phyloP scores from a whole-genome alignment of 2,888 invertebrate species.

The Griposia aprilina region DNA sequence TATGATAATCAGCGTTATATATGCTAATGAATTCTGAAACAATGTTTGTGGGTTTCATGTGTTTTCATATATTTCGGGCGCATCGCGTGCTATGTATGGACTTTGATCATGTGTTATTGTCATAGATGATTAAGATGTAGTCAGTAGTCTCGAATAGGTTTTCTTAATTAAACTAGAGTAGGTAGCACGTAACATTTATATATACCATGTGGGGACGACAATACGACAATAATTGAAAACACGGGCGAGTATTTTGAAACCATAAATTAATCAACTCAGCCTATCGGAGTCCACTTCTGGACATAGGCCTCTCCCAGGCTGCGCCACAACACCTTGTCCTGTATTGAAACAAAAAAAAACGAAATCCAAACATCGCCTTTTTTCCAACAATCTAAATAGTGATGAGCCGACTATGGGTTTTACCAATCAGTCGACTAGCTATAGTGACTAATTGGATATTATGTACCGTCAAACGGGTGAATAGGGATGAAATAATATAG shows the following conservation, averaged over 20 bases:
- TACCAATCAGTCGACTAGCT: not conserved
- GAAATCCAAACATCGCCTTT: too few species aligned
- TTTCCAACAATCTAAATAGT: not conserved
- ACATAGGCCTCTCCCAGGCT: too few species aligned
- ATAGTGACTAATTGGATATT: not conserved
- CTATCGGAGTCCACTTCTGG: too few species aligned
- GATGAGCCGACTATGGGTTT: not conserved
- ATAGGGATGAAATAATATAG: too few species aligned
- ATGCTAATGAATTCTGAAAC: constrained; percentile 70
- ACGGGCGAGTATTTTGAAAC: too few species aligned
- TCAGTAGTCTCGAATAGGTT: not conserved
- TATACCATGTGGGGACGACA: too few species aligned
- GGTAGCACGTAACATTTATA: not conserved
- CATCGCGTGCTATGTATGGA: constrained; percentile 15
- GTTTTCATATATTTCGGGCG: constrained; percentile 58
- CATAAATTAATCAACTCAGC: too few species aligned
- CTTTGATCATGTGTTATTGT: constrained; percentile 29
- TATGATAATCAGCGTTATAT: constrained; percentile 69
- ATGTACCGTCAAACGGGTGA: not conserved
- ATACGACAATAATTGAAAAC: too few species aligned
- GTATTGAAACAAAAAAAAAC: too few species aligned
- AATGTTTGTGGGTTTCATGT: constrained; percentile 53
- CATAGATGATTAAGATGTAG: not conserved
- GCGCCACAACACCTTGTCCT: too few species aligned
- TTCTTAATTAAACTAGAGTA: constrained; percentile 1